A percentile compares a stretch with the other conserved stretches of the same genome.
Evolutionary conservation across 2,113 vertebrate genomes (phyloP).

Genomic region (Eonycteris spelaea): DNA sequence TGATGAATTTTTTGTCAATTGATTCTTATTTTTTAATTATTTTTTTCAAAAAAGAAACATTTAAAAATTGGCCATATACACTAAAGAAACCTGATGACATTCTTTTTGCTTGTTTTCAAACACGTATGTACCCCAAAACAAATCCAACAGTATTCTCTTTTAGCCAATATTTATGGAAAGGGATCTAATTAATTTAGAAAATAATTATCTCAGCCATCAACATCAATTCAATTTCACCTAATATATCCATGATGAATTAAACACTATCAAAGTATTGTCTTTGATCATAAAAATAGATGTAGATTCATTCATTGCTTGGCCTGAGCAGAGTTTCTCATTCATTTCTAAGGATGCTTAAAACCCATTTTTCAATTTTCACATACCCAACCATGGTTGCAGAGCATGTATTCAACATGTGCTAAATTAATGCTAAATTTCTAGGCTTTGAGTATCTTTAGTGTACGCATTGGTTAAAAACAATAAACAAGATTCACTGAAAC

Average conservation of each 20-base stretch:
- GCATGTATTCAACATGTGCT: background rate
- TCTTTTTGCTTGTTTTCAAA: slow-evolving; percentile 36
- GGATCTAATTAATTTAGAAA: background rate
- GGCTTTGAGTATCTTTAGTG: background rate
- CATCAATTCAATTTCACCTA: background rate
- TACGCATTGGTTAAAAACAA: background rate
- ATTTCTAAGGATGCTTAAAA: background rate
- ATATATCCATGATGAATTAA: background rate
- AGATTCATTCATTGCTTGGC: background rate
- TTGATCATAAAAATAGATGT: background rate
- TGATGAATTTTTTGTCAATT: slow-evolving; percentile 6
- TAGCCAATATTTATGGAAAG: background rate
- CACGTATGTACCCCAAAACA: background rate
- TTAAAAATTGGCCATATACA: background rate
- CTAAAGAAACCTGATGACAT: background rate
- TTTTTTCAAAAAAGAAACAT: background rate
- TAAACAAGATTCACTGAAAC: background rate
- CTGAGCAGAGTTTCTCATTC: background rate
- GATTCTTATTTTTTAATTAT: background rate
- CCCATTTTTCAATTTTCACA: background rate
- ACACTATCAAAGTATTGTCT: background rate
- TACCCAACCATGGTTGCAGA: background rate
- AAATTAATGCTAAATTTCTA: background rate
- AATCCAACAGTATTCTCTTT: background rate
- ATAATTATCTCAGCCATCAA: background rate